Conservation (phyloP, 2,888 invertebrate species). For the Julus scandinavius region DNA sequence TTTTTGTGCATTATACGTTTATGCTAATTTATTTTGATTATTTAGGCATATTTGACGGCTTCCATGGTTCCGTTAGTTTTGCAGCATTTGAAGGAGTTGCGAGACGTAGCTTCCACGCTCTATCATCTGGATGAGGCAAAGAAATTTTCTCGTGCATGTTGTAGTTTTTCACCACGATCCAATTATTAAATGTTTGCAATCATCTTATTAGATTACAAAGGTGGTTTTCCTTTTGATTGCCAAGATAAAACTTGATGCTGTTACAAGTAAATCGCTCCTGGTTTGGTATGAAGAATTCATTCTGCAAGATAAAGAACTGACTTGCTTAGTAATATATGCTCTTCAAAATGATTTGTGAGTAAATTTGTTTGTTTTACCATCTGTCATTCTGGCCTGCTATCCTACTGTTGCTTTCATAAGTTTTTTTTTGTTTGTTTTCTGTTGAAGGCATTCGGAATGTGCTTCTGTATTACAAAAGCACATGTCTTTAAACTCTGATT, state of each 20-base stretch:
- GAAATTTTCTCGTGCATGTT: background rate
- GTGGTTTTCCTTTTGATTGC: background rate
- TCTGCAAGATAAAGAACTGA: background rate
- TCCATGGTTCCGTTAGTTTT: background rate
- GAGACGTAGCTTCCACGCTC: background rate
- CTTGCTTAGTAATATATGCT: background rate
- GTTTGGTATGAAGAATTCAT: background rate
- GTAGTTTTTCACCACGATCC: background rate
- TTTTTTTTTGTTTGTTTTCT: background rate
- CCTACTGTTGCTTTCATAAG: background rate
- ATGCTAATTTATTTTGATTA: background rate
- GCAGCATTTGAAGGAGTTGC: slow-evolving; percentile 8
- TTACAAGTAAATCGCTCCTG: background rate
- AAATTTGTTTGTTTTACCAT: background rate
- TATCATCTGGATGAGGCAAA: slow-evolving; percentile 31
- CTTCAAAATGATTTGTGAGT: slow-evolving; percentile 30
- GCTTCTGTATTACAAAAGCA: background rate
- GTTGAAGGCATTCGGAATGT: background rate
- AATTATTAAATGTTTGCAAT: background rate
- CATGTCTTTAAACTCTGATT: background rate
- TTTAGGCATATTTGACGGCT: background rate
- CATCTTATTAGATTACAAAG: background rate
- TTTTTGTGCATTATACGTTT: background rate
- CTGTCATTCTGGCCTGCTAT: background rate
- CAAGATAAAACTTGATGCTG: background rate